Evolutionary conservation across 2,888 invertebrate species (phyloP).

Genomic region (Autographa pulchrina): DNA sequence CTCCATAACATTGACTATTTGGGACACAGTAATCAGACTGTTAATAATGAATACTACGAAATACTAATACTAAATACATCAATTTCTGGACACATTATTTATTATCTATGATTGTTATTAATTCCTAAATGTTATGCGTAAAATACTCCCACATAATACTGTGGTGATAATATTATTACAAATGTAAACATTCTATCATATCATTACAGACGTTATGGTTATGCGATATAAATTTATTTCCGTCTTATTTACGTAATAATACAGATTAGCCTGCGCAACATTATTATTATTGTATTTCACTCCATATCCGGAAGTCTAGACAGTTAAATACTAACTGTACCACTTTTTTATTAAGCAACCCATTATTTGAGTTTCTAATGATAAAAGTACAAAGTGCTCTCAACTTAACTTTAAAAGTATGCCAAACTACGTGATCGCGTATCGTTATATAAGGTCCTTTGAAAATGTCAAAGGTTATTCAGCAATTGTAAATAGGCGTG

Average conservation of each 20-base stretch:
- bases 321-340: neutral
- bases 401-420: neutral
- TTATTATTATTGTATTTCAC: slow-evolving; percentile 19
- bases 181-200: slow-evolving; percentile 7
- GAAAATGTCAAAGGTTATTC: neutral
- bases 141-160: neutral
- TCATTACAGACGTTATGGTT: slow-evolving; percentile 10
- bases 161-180: neutral
- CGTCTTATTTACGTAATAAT: slow-evolving; percentile 45
- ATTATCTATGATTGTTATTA: neutral
- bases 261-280: slow-evolving; percentile 36
- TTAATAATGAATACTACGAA: neutral
- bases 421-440: neutral
- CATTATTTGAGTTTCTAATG: neutral
- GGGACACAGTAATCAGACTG: neutral
- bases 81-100: neutral
- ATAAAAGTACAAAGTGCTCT: neutral
- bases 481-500: neutral
- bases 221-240: slow-evolving; percentile 30
- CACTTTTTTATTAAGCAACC: neutral
- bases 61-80: neutral
- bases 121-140: neutral
- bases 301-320: slow-evolving; percentile 29
- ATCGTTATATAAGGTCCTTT: slow-evolving; percentile 1
- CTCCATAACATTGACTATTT: neutral